Evolutionary conservation across 2,113 vertebrate species (phyloP), one percentile per base, ranked within the genome.

Genomic region (Ceyx melanurus): DNA sequence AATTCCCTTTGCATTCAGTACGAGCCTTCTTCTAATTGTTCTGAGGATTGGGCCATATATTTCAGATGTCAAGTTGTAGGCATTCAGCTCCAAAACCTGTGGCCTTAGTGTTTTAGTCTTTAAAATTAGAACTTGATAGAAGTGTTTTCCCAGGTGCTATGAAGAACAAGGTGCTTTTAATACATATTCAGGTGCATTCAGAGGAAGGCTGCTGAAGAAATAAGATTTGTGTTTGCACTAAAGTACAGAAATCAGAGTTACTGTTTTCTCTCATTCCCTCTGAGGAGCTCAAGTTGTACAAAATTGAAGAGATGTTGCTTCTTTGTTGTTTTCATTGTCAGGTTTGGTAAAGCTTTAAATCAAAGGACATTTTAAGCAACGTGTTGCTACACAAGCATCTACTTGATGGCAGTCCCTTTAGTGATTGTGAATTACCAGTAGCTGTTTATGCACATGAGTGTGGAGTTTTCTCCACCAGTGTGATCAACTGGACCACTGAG

Each of bases 381-480:
- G 3, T 8, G 18, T 40, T 82, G 60, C 15, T 22, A 73, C 33
- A 25, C 16, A 70, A 67, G 37, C 19, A 17, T 29, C n/a, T 57
- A 28, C 16, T 6, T 5, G 4, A 12, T 19, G 22, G 46, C 62
- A 56, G 3, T 68, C 12, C 51, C 19, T 76, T 73, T 35, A 21
- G 4, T 26, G 45, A 65, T 1, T 40, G 14, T 0, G 0, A 65
- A 3, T 3, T 16, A 13, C 2, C 6, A 85, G 14, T 31, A 3
- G 4, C n/a, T 8, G 1, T 58, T 82, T 37, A 18, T 53, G 48
- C 20, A 7, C 1, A 1, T 0, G 58, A 51, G 9, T 2, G 23
- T 33, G 78, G 26, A 42, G 11, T 19, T 72, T 90, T 23, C 61
- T 50, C 61, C 50, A 62, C 6, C 20, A 0, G 0, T 13, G 53